These are phyloP conservation scores for Propithecus deckenii DNA, from an alignment of 2,797 vertebrate genomes.

Conservation along the genomic window DNA sequence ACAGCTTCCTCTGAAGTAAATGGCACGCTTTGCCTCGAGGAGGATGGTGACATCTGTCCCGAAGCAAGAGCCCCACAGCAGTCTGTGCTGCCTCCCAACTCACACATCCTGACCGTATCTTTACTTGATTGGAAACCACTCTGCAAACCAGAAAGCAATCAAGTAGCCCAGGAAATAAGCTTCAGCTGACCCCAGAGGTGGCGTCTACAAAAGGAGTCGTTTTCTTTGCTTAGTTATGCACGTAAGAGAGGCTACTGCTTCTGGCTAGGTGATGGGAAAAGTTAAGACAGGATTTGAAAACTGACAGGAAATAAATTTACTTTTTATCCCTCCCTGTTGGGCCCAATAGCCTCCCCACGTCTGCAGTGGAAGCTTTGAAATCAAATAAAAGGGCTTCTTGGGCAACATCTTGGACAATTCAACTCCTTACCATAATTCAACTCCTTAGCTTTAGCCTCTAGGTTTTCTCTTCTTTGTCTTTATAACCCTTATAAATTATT, in stretches of 20 bases:
- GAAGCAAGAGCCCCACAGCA: background rate
- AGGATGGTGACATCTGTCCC: background rate
- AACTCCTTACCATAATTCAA: background rate
- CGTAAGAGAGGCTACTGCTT: background rate
- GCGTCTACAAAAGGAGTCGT: background rate
- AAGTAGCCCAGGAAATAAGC: background rate
- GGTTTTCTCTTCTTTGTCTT: conserved; percentile 3
- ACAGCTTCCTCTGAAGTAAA: conserved; percentile 62
- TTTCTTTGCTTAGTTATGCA: background rate
- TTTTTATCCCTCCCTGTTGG: background rate
- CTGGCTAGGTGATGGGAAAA: background rate
- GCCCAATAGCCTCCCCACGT: background rate
- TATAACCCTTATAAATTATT: background rate
- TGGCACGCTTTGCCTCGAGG: background rate
- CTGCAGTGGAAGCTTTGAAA: background rate
- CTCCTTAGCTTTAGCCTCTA: background rate
- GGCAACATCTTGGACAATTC: background rate
- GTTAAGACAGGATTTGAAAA: conserved; percentile 40
- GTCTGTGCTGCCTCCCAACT: conserved; percentile 41
- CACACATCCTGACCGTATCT: background rate
- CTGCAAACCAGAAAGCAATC: background rate
- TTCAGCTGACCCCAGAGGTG: background rate
- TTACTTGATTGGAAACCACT: conserved; percentile 40
- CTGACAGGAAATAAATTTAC: background rate
- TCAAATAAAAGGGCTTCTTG: background rate